Percentiles rank a stretch among this genome's conserved stretches.
Evolutionary conservation across 2,888 invertebrate species (phyloP).

Genomic region (Sminthurides aquaticus): DNA sequence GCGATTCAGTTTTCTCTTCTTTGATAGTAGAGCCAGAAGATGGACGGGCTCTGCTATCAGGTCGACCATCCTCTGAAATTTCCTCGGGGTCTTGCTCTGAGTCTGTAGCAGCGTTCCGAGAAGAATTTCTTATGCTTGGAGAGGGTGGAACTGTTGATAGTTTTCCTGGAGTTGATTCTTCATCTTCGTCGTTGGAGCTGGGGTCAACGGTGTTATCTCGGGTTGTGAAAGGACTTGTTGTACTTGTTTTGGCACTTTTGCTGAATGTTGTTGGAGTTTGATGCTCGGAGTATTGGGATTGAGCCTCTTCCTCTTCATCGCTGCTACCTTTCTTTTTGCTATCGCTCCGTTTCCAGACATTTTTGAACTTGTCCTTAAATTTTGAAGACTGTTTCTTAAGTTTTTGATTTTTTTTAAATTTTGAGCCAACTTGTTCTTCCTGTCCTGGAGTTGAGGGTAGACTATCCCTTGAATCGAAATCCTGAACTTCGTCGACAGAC

Average conservation of each 20-base stretch:
- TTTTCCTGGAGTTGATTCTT: neutral
- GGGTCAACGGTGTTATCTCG: neutral
- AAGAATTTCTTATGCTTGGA: neutral
- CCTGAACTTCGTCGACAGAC: conserved; percentile 2
- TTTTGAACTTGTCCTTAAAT: neutral
- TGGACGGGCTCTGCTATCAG: neutral
- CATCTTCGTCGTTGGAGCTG: neutral
- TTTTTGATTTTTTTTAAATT: neutral
- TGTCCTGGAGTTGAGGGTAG: neutral
- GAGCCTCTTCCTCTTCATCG: neutral
- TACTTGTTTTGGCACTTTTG: neutral
- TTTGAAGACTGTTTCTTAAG: neutral
- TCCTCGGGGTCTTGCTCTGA: neutral
- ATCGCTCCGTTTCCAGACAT: neutral
- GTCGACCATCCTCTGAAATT: neutral
- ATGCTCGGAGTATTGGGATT: neutral
- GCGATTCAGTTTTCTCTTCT: neutral
- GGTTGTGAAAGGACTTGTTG: neutral
- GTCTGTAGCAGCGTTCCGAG: neutral
- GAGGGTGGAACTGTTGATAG: neutral
- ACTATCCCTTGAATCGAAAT: conserved; percentile 2
- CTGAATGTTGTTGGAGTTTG: neutral
- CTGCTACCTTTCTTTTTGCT: conserved; percentile 1
- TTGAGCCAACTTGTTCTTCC: neutral
- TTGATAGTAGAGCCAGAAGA: neutral